Conservation (phyloP, 2,888 invertebrate species). For the Agelastica alni region DNA sequence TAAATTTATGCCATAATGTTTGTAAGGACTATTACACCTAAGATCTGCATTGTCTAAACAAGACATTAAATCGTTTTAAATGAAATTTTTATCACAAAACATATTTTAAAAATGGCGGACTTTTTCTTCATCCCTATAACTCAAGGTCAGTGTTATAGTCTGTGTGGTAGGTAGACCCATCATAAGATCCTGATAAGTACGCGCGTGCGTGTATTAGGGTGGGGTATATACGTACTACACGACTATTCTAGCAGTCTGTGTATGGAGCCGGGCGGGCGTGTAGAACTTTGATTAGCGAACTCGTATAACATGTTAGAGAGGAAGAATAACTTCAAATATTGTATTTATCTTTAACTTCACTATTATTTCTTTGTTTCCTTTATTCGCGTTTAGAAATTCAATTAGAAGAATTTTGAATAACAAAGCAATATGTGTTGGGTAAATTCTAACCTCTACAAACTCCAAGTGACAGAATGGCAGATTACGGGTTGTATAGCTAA, state of each 20-base stretch:
- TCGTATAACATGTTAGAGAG: not conserved
- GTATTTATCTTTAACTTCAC: not conserved
- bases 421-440: slow-evolving; percentile 11
- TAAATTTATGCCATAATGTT: no score
- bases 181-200: not conserved
- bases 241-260: slow-evolving; percentile 10
- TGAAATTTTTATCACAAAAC: no score
- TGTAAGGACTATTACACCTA: no score
- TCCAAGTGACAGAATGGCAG: slow-evolving; percentile 8
- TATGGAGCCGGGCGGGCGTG: slow-evolving; percentile 3
- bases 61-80: no score
- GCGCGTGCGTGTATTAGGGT: slow-evolving; percentile 6
- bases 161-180: slow-evolving; percentile 2
- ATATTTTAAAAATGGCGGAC: not conserved
- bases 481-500: not conserved
- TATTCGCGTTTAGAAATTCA: not conserved
- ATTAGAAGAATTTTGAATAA: slow-evolving; percentile 1
- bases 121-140: not conserved
- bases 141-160: slow-evolving; percentile 1
- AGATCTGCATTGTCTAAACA: no score
- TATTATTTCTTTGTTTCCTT: not conserved
- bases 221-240: slow-evolving; percentile 10
- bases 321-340: slow-evolving; percentile 1
- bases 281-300: not conserved
- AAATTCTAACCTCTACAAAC: slow-evolving; percentile 9